Percentiles rank a stretch among this genome's conserved stretches.
phyloP scores from a whole-genome alignment of 2,797 vertebrate species.

The Hippocampus kuda region DNA sequence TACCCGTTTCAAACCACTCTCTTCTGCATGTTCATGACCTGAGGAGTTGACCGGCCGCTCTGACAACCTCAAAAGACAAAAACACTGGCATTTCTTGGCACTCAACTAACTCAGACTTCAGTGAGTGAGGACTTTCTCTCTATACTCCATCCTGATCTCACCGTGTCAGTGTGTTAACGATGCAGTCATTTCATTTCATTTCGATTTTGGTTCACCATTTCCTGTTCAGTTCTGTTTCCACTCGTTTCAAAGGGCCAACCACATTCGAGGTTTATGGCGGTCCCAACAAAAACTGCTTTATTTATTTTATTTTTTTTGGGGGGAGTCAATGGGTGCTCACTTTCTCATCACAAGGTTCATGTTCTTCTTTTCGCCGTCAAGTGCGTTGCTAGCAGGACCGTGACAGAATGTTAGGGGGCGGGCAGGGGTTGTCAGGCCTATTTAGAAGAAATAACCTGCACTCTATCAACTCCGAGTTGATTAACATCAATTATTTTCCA shows the following conservation, averaged over 20 bases:
- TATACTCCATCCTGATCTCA: neutral
- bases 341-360: neutral
- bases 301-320: too few relatives aligned
- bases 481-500: neutral
- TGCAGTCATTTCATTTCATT: neutral
- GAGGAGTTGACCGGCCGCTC: too few relatives aligned
- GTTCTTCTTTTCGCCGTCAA: neutral
- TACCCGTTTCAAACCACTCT: slow-evolving; percentile 9
- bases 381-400: neutral
- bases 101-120: neutral
- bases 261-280: neutral
- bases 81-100: neutral
- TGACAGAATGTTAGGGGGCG: neutral
- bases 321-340: neutral
- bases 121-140: neutral
- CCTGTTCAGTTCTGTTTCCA: neutral
- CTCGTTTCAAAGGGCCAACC: neutral
- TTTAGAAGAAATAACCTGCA: neutral
- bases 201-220: neutral
- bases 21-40: slow-evolving; percentile 4
- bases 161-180: neutral
- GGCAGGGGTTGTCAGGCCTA: neutral
- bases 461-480: neutral
- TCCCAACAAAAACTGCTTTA: neutral
- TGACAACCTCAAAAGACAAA: neutral